Conservation (phyloP, 1,140 invertebrate genomes). For the Drosophila nikananu region DNA sequence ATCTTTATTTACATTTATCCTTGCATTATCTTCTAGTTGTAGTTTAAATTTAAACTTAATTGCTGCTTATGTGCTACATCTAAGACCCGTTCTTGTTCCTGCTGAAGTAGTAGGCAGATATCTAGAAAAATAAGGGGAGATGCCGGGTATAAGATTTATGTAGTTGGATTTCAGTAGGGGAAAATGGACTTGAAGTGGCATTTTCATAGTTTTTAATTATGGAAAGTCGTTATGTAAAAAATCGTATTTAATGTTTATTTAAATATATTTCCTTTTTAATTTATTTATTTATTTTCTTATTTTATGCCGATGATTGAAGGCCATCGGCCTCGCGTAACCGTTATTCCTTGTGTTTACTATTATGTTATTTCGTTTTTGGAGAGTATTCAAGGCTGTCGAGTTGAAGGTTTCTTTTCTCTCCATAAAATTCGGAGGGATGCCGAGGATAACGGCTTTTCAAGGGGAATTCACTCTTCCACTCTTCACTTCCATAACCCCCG, state of each 20-base stretch:
- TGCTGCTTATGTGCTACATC: constrained; percentile 66
- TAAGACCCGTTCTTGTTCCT: constrained; percentile 71
- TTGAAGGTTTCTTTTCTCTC: constrained; percentile 14
- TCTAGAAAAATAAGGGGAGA: constrained; percentile 1
- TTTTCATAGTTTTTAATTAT: neutral
- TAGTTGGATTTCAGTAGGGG: neutral
- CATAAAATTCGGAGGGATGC: constrained; percentile 13
- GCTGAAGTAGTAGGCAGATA: constrained; percentile 34
- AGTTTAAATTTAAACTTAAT: constrained; percentile 34
- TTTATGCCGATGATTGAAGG: neutral
- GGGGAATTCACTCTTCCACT: constrained; percentile 3
- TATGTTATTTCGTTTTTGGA: constrained; percentile 6
- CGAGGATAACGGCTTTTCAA: constrained; percentile 10
- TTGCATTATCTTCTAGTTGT: constrained; percentile 55
- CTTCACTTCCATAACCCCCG: neutral
- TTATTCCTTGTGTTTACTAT: constrained; percentile 8
- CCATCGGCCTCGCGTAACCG: constrained; percentile 8
- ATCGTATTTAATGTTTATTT: too few species aligned
- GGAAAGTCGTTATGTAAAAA: neutral
- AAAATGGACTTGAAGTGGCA: neutral
- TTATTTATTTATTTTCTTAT: neutral
- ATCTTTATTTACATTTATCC: constrained; percentile 38
- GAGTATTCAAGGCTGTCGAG: constrained; percentile 5
- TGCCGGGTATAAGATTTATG: neutral
- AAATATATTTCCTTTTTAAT: neutral